These are phyloP conservation scores for Ellobius talpinus DNA, from an alignment of 2,113 vertebrate species.

Conservation along the genomic window DNA sequence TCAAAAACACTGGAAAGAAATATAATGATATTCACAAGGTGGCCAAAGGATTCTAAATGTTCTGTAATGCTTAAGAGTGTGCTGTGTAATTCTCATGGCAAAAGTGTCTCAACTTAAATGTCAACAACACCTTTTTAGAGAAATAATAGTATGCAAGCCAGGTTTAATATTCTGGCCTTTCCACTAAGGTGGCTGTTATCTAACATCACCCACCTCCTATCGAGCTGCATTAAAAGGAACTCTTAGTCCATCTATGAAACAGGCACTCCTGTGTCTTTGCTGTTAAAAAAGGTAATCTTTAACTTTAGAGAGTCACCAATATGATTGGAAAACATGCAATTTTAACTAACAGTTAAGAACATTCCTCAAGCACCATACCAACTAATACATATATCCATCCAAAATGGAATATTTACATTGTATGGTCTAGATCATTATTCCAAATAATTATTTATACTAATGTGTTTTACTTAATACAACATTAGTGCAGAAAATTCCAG, in stretches of 20 bases:
- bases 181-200: background rate
- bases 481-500: background rate
- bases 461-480: background rate
- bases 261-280: background rate
- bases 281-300: background rate
- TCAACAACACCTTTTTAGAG: background rate
- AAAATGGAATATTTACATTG: conserved; percentile 20
- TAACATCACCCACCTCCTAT: background rate
- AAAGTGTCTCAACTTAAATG: conserved; percentile 39
- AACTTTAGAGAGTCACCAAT: conserved; percentile 6
- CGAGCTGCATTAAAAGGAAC: background rate
- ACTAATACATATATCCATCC: background rate
- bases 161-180: background rate
- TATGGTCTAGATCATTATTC: conserved; percentile 20
- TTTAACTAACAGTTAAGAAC: background rate
- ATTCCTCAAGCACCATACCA: background rate
- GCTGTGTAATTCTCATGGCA: conserved; percentile 2
- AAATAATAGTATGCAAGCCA: background rate
- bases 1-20: conserved; percentile 34
- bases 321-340: conserved; percentile 23
- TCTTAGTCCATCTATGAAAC: conserved; percentile 25
- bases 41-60: conserved; percentile 1
- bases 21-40: background rate
- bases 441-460: background rate
- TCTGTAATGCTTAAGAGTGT: background rate